These are phyloP conservation scores for Drosophila pallidifrons DNA, from an alignment of 1,140 invertebrate species.

Conservation along the genomic window DNA sequence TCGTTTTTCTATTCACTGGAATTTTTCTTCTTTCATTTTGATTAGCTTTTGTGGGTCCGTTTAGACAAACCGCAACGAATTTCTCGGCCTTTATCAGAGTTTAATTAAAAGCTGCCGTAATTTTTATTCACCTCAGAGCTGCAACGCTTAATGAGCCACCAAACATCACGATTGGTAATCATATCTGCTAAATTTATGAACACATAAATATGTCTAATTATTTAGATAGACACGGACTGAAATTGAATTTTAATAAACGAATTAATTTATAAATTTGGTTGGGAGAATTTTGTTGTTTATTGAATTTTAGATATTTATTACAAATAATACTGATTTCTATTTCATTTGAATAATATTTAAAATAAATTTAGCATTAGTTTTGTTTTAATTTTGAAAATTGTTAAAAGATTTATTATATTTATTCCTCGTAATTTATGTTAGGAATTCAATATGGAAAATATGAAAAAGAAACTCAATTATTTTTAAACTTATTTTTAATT, in stretches of 20 bases:
- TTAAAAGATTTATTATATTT: too few species aligned
- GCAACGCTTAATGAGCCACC: conserved; percentile 47
- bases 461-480: too few species aligned
- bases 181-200: conserved; percentile 75
- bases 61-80: conserved; percentile 76
- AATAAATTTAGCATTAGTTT: too few species aligned
- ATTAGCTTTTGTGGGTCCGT: conserved; percentile 52
- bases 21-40: conserved; percentile 39
- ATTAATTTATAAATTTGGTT: conserved; percentile 19
- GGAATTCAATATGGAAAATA: too few species aligned
- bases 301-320: not conserved
- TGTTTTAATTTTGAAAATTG: too few species aligned
- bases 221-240: conserved; percentile 60
- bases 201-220: conserved; percentile 81
- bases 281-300: not conserved
- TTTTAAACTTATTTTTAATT: too few species aligned
- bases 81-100: conserved; percentile 62
- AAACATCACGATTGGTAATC: conserved; percentile 38
- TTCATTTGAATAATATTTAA: too few species aligned
- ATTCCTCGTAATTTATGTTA: too few species aligned
- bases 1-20: not conserved
- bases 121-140: conserved; percentile 31
- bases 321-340: too few species aligned
- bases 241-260: conserved; percentile 41
- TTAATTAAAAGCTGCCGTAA: conserved; percentile 78